Conservation (phyloP, 2,888 invertebrate species). For the Drosophila borealis region DNA sequence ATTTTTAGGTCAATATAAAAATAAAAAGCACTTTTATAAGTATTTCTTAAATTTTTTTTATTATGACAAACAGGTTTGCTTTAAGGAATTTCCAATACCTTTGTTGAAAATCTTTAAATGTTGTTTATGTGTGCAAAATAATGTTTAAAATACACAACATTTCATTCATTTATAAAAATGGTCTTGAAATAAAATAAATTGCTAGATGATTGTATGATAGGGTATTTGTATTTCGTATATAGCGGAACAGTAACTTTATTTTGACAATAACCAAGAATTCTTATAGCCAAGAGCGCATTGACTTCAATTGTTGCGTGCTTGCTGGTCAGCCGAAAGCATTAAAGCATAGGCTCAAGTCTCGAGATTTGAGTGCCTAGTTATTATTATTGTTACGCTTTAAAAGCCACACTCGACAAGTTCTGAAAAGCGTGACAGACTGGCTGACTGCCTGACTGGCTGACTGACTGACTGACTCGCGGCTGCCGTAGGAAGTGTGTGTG, state of each 20-base stretch:
- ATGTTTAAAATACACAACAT: too few relatives aligned
- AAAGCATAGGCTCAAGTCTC: conserved; percentile 3
- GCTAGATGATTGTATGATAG: background rate
- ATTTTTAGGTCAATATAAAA: too few relatives aligned
- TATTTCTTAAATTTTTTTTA: too few relatives aligned
- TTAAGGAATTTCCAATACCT: too few relatives aligned
- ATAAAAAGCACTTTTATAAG: too few relatives aligned
- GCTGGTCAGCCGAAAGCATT: background rate
- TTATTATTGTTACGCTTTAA: conserved; percentile 18
- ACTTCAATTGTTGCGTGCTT: conserved; percentile 12
- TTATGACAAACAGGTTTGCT: too few relatives aligned
- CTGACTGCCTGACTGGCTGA: background rate
- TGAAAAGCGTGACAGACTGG: background rate
- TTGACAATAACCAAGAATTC: conserved; percentile 19
- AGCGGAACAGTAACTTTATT: background rate
- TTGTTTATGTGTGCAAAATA: too few relatives aligned
- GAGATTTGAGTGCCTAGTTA: conserved; percentile 1
- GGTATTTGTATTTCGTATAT: conserved; percentile 8
- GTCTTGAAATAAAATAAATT: too few relatives aligned
- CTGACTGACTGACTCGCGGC: background rate
- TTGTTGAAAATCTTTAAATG: too few relatives aligned
- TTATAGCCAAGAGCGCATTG: conserved; percentile 4
- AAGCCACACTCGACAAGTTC: conserved; percentile 8
- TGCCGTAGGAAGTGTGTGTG: conserved; percentile 40
- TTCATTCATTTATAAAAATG: too few relatives aligned